Evolutionary conservation across 2,113 vertebrate species (phyloP).

Genomic region (Herpailurus yagouaroundi): DNA sequence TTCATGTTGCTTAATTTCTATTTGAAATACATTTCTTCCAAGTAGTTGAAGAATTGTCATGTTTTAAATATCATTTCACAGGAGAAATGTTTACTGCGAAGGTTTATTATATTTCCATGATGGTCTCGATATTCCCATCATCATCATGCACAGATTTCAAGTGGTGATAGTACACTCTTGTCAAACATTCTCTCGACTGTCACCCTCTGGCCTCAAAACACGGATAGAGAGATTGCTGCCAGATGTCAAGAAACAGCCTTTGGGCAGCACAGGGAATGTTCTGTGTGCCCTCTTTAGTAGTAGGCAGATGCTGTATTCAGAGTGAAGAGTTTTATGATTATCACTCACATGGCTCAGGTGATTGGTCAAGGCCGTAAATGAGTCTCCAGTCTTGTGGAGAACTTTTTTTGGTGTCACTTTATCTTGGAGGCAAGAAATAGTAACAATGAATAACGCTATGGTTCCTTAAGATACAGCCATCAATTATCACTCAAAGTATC

Average conservation of each 20-base stretch:
- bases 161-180: background rate
- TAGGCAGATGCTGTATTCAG: conserved; percentile 55
- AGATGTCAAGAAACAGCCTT: conserved; percentile 59
- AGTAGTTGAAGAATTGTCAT: background rate
- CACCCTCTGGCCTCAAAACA: conserved; percentile 62
- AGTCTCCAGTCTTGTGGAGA: background rate
- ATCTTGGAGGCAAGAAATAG: background rate
- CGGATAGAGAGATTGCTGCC: background rate
- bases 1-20: background rate
- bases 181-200: conserved; percentile 49
- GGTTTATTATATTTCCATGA: background rate
- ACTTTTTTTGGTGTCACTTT: background rate
- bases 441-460: background rate
- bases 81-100: background rate
- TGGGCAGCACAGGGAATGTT: conserved; percentile 31
- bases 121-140: background rate
- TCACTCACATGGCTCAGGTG: background rate
- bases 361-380: background rate
- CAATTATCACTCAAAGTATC: background rate
- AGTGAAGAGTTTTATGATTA: background rate
- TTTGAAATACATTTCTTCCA: conserved; percentile 2
- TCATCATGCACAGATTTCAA: background rate
- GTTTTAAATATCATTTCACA: background rate
- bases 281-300: background rate
- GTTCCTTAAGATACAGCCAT: background rate